Percentiles rank a stretch among this genome's conserved stretches.
phyloP scores from a whole-genome alignment of 1,140 invertebrate species.

The Listronotus oregonensis region DNA sequence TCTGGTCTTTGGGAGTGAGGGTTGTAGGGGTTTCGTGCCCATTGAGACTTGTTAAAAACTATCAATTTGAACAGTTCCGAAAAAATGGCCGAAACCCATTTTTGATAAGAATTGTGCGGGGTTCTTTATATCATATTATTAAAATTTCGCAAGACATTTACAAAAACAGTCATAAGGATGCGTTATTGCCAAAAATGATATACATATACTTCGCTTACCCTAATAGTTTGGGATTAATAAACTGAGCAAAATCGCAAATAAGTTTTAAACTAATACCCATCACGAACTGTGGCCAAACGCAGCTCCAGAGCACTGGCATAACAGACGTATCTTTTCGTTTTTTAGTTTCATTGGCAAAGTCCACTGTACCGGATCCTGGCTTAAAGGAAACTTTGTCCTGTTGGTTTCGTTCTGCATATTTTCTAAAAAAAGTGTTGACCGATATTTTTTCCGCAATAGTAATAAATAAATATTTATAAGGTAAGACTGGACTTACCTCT shows the following conservation, averaged over 20 bases:
- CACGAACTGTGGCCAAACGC: constrained; percentile 82
- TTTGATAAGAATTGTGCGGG: too few relatives aligned
- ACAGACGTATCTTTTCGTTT: constrained; percentile 73
- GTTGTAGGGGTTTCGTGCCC: too few relatives aligned
- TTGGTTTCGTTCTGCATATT: constrained; percentile 37
- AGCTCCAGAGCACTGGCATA: constrained; percentile 71
- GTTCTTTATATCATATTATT: too few relatives aligned
- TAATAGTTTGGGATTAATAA: constrained; percentile 81
- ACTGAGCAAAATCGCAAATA: constrained; percentile 82
- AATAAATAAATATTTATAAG: too few relatives aligned
- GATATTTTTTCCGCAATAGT: too few relatives aligned
- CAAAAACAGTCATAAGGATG: too few relatives aligned
- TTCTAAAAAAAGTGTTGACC: constrained; percentile 5
- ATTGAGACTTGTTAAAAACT: too few relatives aligned
- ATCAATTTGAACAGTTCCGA: too few relatives aligned
- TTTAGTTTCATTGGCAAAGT: constrained; percentile 68
- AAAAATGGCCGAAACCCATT: too few relatives aligned
- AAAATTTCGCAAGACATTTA: too few relatives aligned
- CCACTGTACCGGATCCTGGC: constrained; percentile 71
- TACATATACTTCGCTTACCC: constrained; percentile 57
- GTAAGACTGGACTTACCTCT: constrained; percentile 51
- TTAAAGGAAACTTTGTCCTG: constrained; percentile 61
- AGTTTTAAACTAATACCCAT: constrained; percentile 82
- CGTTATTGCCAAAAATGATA: too few relatives aligned
- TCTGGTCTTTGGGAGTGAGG: too few relatives aligned